A percentile compares a stretch with the other conserved stretches of the same genome.
phyloP scores from a whole-genome alignment of 2,888 invertebrate species.

The Trissonchulus latispiculum region DNA sequence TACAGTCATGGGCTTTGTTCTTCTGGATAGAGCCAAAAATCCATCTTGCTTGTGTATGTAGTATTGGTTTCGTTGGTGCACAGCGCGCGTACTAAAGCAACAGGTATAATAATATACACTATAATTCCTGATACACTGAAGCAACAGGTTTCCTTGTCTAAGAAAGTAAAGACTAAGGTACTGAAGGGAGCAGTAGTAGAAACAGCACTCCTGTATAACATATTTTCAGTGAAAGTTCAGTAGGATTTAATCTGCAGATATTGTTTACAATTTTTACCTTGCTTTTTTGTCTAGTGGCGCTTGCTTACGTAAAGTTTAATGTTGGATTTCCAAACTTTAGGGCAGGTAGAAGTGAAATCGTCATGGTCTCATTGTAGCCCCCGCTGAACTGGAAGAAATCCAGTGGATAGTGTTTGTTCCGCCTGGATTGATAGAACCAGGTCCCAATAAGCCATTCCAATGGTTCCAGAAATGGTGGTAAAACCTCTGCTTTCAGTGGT shows the following conservation, averaged over 20 bases:
- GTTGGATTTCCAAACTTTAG: slow-evolving; percentile 9
- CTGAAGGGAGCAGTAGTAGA: too few relatives aligned
- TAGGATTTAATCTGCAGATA: too few relatives aligned
- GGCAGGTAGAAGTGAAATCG: neutral
- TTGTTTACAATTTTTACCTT: too few relatives aligned
- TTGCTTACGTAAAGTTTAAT: neutral
- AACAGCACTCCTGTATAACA: too few relatives aligned
- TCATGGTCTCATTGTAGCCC: neutral
- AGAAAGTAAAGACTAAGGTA: too few relatives aligned
- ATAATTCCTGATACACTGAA: too few relatives aligned
- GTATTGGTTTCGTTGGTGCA: neutral
- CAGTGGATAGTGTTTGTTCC: neutral
- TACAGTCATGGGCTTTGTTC: neutral
- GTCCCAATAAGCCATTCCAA: neutral
- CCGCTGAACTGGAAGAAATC: neutral
- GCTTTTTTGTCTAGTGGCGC: too few relatives aligned
- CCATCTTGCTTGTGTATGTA: neutral
- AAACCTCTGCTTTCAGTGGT: neutral
- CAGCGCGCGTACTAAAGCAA: too few relatives aligned
- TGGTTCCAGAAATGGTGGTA: slow-evolving; percentile 2
- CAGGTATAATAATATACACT: too few relatives aligned
- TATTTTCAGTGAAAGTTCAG: too few relatives aligned
- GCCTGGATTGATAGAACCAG: neutral
- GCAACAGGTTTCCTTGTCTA: too few relatives aligned
- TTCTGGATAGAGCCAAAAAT: neutral